These are phyloP conservation scores for Asobara japonica DNA, from an alignment of 1,140 invertebrate genomes.

Conservation along the genomic window DNA sequence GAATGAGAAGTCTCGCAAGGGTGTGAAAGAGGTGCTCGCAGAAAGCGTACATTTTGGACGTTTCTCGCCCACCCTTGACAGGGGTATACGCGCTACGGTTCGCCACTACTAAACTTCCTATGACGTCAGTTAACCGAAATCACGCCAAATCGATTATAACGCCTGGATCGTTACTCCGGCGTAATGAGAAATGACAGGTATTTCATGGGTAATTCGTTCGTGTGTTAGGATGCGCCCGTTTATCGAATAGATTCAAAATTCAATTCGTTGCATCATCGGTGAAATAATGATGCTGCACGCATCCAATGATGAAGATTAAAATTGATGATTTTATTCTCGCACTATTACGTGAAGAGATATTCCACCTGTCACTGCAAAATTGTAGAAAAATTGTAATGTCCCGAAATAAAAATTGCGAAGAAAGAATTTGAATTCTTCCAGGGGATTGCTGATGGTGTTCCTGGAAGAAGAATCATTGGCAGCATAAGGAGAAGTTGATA, in stretches of 20 bases:
- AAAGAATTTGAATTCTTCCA: too few relatives aligned
- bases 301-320: not conserved
- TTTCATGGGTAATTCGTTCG: constrained; percentile 49
- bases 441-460: too few relatives aligned
- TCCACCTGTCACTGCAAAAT: too few relatives aligned
- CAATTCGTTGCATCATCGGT: not conserved
- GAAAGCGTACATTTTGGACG: not conserved
- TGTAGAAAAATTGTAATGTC: too few relatives aligned
- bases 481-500: too few relatives aligned
- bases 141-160: constrained; percentile 58
- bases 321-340: not conserved
- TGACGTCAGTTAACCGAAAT: constrained; percentile 58
- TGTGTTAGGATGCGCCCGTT: not conserved
- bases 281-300: not conserved
- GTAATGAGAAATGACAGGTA: constrained; percentile 52
- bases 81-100: constrained; percentile 37
- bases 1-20: not conserved
- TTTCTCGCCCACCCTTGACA: constrained; percentile 36
- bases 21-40: not conserved
- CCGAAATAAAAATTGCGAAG: too few relatives aligned
- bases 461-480: too few relatives aligned
- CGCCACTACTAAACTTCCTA: constrained; percentile 49
- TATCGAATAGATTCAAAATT: constrained; percentile 11
- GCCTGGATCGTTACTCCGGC: constrained; percentile 49
- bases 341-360: too few relatives aligned